phyloP scores from a whole-genome alignment of 1,140 invertebrate species.

The Anagrus nilaparvatae region DNA sequence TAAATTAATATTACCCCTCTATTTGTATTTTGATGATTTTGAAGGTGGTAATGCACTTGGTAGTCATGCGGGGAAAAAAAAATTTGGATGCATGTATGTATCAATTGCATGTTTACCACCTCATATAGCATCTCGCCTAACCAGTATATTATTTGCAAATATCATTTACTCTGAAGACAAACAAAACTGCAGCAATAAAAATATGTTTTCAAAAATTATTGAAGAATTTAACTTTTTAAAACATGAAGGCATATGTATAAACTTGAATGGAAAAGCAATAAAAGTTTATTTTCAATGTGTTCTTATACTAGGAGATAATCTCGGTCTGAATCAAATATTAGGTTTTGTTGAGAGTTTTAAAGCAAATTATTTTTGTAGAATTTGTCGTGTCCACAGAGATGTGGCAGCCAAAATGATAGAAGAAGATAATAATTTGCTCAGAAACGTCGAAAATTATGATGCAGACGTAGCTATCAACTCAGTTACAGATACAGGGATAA shows the following conservation, averaged over 20 bases:
- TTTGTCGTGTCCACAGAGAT: conserved; percentile 5
- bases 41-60: conserved; percentile 5
- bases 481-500: background rate
- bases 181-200: conserved; percentile 9
- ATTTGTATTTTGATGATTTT: conserved; percentile 3
- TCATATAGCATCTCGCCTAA: conserved; percentile 1
- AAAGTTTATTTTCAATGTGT: conserved; percentile 11
- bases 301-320: conserved; percentile 7
- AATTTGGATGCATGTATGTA: conserved; percentile 3
- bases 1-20: background rate
- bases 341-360: conserved; percentile 11
- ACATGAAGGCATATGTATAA: conserved; percentile 4
- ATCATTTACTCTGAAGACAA: conserved; percentile 7
- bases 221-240: conserved; percentile 11
- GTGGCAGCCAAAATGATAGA: conserved; percentile 1
- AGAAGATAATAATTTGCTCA: background rate
- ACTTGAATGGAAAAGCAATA: background rate
- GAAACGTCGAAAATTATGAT: background rate
- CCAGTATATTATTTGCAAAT: conserved; percentile 9
- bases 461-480: background rate
- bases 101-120: conserved; percentile 13
- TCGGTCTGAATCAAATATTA: conserved; percentile 11
- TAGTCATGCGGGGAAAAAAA: conserved; percentile 4
- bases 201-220: conserved; percentile 7
- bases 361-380: conserved; percentile 7